Conservation (phyloP, 2,888 invertebrate genomes). For the Orchesellides sinensis region DNA sequence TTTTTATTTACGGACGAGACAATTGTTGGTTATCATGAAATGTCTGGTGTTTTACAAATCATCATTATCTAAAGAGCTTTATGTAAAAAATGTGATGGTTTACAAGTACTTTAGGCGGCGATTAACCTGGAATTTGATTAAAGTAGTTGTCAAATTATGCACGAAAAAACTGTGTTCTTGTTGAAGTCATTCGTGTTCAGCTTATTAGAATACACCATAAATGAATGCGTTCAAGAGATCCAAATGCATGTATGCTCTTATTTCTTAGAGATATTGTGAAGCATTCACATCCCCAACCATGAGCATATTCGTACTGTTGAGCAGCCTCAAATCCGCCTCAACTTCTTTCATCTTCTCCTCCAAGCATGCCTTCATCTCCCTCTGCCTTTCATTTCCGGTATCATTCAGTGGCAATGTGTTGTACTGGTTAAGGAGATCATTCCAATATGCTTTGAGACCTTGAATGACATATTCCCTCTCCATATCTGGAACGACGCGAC, state of each 20-base stretch:
- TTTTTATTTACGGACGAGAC: too few relatives aligned
- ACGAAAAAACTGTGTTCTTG: not conserved
- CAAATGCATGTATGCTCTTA: too few relatives aligned
- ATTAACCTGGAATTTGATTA: too few relatives aligned
- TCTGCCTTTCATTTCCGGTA: constrained; percentile 7
- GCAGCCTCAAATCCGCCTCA: constrained; percentile 47
- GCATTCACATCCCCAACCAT: constrained; percentile 33
- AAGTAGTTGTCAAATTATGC: too few relatives aligned
- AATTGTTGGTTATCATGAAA: too few relatives aligned
- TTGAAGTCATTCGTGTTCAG: not conserved
- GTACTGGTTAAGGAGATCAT: constrained; percentile 27
- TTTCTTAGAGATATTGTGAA: constrained; percentile 19
- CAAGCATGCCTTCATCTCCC: constrained; percentile 25
- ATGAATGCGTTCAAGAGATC: too few relatives aligned
- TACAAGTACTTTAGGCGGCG: too few relatives aligned
- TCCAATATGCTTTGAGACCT: constrained; percentile 47
- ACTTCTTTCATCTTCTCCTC: constrained; percentile 56
- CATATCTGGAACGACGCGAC: not conserved
- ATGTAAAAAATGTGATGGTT: too few relatives aligned
- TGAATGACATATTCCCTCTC: constrained; percentile 28
- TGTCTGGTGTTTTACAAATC: too few relatives aligned
- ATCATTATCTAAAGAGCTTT: too few relatives aligned
- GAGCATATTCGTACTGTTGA: constrained; percentile 17
- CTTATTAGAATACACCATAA: too few relatives aligned
- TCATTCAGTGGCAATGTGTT: constrained; percentile 21